phyloP scores from a whole-genome alignment of 2,888 invertebrate species.

The Cotesia congregata region DNA sequence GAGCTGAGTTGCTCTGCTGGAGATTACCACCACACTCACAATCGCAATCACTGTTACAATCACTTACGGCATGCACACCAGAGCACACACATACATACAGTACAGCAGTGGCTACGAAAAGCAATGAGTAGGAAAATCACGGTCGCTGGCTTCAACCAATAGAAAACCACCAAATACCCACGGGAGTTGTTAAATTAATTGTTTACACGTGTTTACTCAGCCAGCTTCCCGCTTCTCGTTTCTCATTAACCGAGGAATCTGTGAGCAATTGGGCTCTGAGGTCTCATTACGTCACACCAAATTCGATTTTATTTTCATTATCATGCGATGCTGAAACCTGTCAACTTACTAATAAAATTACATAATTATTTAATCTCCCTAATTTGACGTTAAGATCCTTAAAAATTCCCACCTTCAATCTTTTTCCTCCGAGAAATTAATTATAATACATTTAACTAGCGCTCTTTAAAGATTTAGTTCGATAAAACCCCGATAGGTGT shows the following conservation, averaged over 20 bases:
- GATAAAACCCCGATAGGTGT: no score
- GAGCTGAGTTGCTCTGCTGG: neutral
- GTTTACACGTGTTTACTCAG: slow-evolving; percentile 26
- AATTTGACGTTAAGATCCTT: no score
- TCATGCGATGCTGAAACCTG: neutral
- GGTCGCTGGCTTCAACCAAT: slow-evolving; percentile 22
- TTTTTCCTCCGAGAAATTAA: no score
- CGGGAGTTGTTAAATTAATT: slow-evolving; percentile 31
- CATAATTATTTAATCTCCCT: no score
- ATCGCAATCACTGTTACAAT: neutral
- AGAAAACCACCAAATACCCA: slow-evolving; percentile 26
- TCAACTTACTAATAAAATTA: no score
- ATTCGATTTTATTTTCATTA: slow-evolving; percentile 14
- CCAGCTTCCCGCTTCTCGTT: slow-evolving; percentile 11
- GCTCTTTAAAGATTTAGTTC: no score
- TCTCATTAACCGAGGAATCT: slow-evolving; percentile 13
- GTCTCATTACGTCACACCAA: slow-evolving; percentile 14
- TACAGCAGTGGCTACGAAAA: neutral
- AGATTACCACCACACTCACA: neutral
- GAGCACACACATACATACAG: neutral
- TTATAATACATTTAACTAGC: no score
- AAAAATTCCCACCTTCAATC: no score
- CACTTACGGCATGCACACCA: neutral
- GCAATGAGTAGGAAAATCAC: slow-evolving; percentile 30
- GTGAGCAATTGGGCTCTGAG: slow-evolving; percentile 20